Conservation (phyloP, 1,140 invertebrate species). For the Leptinotarsa lineolata region DNA sequence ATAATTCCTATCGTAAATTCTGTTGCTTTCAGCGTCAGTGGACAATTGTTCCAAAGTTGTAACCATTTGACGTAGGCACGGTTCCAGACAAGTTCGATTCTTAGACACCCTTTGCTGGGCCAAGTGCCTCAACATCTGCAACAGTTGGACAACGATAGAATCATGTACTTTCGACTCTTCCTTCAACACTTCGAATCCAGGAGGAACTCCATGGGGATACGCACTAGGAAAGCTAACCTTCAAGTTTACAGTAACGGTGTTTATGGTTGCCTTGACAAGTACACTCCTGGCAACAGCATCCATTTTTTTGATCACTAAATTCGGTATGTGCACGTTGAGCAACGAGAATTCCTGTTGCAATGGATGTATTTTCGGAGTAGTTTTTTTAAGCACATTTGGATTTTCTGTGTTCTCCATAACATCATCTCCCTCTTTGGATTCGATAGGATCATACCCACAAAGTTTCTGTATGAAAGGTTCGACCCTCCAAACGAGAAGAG, state of each 20-base stretch:
- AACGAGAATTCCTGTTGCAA: slow-evolving; percentile 87
- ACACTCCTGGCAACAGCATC: slow-evolving; percentile 73
- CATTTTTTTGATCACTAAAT: slow-evolving; percentile 76
- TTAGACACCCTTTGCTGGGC: slow-evolving; percentile 75
- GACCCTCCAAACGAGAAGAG: slow-evolving; percentile 87
- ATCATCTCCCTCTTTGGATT: slow-evolving; percentile 55
- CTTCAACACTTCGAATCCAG: slow-evolving; percentile 72
- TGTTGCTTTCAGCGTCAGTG: slow-evolving; percentile 43
- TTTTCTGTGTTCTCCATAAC: slow-evolving; percentile 1
- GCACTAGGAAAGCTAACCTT: slow-evolving; percentile 79
- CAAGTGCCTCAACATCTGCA: slow-evolving; percentile 75
- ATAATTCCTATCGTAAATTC: slow-evolving; percentile 42
- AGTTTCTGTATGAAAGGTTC: slow-evolving; percentile 80
- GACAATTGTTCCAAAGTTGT: slow-evolving; percentile 67
- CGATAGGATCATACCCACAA: slow-evolving; percentile 64
- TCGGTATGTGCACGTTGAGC: slow-evolving; percentile 84
- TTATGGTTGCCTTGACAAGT: slow-evolving; percentile 73
- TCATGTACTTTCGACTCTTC: slow-evolving; percentile 60
- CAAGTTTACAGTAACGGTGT: slow-evolving; percentile 74
- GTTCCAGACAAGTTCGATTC: slow-evolving; percentile 78
- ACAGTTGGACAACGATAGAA: slow-evolving; percentile 63
- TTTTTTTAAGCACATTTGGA: slow-evolving; percentile 28
- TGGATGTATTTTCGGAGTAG: slow-evolving; percentile 50
- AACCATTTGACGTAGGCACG: slow-evolving; percentile 76
- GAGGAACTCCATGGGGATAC: slow-evolving; percentile 75